Conservation (phyloP, 2,113 vertebrate species). For the Otus sunia region DNA sequence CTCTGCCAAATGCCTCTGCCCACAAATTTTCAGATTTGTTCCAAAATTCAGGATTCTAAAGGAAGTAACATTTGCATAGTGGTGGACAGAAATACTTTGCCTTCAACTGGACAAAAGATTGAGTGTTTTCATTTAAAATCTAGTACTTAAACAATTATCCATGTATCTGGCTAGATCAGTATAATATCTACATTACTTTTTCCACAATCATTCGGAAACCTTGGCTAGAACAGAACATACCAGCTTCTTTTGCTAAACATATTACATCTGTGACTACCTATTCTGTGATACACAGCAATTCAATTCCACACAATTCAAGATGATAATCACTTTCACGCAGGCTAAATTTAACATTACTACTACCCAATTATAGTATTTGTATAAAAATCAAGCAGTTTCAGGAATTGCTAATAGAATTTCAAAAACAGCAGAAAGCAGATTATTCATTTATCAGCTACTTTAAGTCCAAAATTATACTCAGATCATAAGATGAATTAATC, state of each 20-base stretch:
- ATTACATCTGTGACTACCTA: not conserved
- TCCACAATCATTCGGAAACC: not conserved
- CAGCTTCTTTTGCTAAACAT: not conserved
- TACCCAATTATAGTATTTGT: not conserved
- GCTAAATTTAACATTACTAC: not conserved
- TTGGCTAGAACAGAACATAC: not conserved
- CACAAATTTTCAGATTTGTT: not conserved
- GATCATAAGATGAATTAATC: not conserved
- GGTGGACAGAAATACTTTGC: not conserved
- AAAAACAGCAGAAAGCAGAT: not conserved
- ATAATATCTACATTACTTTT: not conserved
- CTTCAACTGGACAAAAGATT: not conserved
- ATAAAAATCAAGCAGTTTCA: not conserved
- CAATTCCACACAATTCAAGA: not conserved
- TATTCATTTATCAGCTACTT: not conserved
- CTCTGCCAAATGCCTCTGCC: not conserved
- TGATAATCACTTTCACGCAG: not conserved
- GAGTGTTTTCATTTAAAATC: not conserved
- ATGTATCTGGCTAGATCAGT: not conserved
- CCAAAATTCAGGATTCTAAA: not conserved
- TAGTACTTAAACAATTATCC: not conserved
- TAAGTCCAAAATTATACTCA: not conserved
- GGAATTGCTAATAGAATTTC: not conserved
- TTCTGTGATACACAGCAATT: not conserved
- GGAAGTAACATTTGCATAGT: not conserved